Percentiles rank a stretch among this genome's conserved stretches.
These are phyloP conservation scores for Notodonta dromedarius DNA, from an alignment of 2,888 invertebrate species.

Conservation along the genomic window DNA sequence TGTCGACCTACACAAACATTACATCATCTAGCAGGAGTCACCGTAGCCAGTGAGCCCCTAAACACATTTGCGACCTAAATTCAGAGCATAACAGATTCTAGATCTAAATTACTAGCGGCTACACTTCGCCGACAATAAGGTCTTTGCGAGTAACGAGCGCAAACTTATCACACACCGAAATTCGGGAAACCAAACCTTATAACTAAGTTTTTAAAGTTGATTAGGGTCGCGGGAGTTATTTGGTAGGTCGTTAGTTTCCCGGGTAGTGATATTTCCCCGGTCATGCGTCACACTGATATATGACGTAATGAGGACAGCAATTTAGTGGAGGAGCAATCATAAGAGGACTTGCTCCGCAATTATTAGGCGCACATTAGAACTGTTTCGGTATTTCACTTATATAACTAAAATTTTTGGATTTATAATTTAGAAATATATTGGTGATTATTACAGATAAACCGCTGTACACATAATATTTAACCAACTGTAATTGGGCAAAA, in stretches of 20 bases:
- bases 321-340: constrained; percentile 4
- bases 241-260: constrained; percentile 6
- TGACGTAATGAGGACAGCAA: constrained; percentile 9
- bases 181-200: background rate
- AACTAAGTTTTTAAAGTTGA: background rate
- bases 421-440: no score
- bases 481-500: no score
- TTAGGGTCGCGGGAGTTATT: background rate
- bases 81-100: constrained; percentile 7
- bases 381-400: background rate
- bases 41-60: background rate
- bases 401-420: background rate
- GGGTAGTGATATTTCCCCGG: constrained; percentile 6
- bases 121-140: constrained; percentile 8
- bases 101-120: constrained; percentile 6
- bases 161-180: background rate
- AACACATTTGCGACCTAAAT: constrained; percentile 3
- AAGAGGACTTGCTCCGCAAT: constrained; percentile 1
- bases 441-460: no score
- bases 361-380: constrained; percentile 1
- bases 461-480: no score
- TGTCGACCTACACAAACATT: background rate
- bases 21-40: background rate
- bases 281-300: constrained; percentile 7
- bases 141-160: background rate